Conservation (phyloP, 2,797 vertebrate genomes). For the Octomys mimax region DNA sequence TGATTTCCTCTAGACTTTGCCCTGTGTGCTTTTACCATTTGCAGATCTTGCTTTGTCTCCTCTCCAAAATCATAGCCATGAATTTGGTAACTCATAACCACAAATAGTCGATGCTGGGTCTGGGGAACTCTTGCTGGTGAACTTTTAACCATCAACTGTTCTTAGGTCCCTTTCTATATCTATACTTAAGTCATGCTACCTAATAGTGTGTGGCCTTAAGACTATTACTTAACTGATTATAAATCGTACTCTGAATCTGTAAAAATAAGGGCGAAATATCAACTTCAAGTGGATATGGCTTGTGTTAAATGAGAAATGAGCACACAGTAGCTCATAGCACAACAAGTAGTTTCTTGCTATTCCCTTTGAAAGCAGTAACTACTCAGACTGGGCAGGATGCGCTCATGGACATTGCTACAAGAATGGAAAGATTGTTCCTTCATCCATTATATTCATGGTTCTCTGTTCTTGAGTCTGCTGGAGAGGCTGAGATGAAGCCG, state of each 20-base stretch:
- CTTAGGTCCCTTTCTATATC: neutral
- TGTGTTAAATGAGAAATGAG: neutral
- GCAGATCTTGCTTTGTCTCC: neutral
- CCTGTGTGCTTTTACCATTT: neutral
- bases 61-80: neutral
- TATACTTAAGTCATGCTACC: neutral
- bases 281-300: neutral
- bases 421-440: neutral
- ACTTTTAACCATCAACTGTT: neutral
- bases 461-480: neutral
- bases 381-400: neutral
- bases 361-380: neutral
- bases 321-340: neutral
- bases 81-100: neutral
- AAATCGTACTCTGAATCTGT: neutral
- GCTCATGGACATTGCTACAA: neutral
- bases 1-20: neutral
- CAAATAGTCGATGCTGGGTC: neutral
- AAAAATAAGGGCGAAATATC: neutral
- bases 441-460: neutral
- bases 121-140: neutral
- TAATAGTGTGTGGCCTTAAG: neutral
- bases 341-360: neutral
- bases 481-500: neutral
- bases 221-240: neutral